Evolutionary conservation across 2,113 vertebrate species (phyloP), one percentile per base, ranked within the genome.

Genomic region (Edolisoma coerulescens): DNA sequence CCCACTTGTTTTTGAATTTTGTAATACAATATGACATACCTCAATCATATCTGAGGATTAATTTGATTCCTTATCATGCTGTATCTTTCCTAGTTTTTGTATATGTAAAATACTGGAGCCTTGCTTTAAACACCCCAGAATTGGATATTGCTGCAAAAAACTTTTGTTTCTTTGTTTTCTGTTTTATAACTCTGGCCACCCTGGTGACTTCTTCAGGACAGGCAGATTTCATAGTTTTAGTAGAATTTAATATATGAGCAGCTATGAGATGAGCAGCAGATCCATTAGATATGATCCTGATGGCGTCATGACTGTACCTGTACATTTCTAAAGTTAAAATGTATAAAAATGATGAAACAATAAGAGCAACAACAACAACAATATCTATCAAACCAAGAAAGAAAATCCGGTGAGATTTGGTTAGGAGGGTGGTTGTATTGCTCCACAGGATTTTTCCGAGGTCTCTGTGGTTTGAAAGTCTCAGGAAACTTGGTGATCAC

Each of bases 361-460:
- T 44, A 27, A 35, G 41, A 35, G n/a, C 39, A 33, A 28, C 11
- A 27, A 23, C 49, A 52, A 5, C 22, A 73, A 27, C 5, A 9
- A 7, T 18, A 32, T 17, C n/a, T 54, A 19, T 35, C 30, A 26
- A 57, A 26, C 7, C 20, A 61, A 11, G 20, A 39, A 77, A 16
- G 6, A 54, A 56, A 76, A 20, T 12, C 3, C 24, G 28, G 30
- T 65, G 45, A 52, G 11, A 69, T 87, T 49, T 81, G 45, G 49
- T 18, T 6, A 23, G 35, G 21, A 42, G 11, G 9, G 7, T 30
- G 33, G 5, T 7, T 4, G 1, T 37, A 67, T 0, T 0, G 10
- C 9, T 53, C 32, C 42, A 20, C 19, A 32, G 44, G 18, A 18
- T 35, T 10, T 64, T 81, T 54, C 7, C 26, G 54, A 37, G 30